Evolutionary conservation across 2,888 invertebrate genomes (phyloP), one percentile per base, ranked within the genome.

Genomic region (Lathronympha strigana): DNA sequence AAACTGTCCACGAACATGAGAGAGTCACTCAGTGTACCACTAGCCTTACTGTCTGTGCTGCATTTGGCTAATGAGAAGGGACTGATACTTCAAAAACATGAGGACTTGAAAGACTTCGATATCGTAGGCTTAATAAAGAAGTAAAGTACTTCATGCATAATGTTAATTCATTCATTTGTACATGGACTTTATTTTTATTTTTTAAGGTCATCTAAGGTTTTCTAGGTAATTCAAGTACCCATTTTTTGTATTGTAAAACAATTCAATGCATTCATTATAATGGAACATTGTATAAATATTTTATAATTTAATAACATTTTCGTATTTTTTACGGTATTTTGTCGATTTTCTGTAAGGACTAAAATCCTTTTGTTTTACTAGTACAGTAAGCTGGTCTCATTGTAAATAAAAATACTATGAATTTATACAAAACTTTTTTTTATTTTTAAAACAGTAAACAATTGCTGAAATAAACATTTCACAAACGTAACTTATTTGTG

Each of bases 1-100:
- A 82, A 92, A 62, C 76, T 96, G 43, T 89, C 93, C 0, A 82
- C 90, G 9, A 93, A 91, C 69, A 96, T 95, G 93, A 89, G 93
- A 0, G 95, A 95, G 55, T 95, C 96, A 23, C 90, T 98, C 57
- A 96, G 96, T 77, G 93, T 95, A 25, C 95, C 96, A 0, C 92
- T 97, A 61, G 96, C 96, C 0, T 95, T 97, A 81, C 94, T 96
- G 23, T 95, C 97, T 0, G 90, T 97, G 17, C 88, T 98, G 4
- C 97, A 98, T 90, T 88, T 98, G 73, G 96, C 96, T 2, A 98
- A 98, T 80, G 97, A 98, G 79, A 94, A 95, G 75, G 94, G 92
- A 38, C 84, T 96, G 0, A 78, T 93, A 38, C 78, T 95, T 23
- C 87, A 92, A 71, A 93, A 93, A 61, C 83, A 84, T 11, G 79